Evolutionary conservation across 2,113 vertebrate genomes (phyloP), one percentile per base, ranked within the genome.

Genomic region (Anolis carolinensis): DNA sequence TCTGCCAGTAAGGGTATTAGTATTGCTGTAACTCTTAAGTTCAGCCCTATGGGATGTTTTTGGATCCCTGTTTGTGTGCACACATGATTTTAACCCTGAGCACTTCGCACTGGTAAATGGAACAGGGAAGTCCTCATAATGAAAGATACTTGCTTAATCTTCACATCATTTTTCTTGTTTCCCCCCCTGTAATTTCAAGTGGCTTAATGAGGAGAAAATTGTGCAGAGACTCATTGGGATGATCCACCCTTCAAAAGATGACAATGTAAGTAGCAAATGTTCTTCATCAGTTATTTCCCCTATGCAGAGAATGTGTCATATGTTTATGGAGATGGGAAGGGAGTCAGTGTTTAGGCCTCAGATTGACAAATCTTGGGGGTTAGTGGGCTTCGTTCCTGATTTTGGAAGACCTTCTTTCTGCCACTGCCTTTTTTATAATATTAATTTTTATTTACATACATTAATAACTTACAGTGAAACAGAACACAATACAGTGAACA

Each of bases 151-250:
- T 52, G 8, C 44, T 75, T 65, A 52, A 1, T 34, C 39, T 81
- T 23, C 30, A 8, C 39, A 18, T 65, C 10, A 16, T 20, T 73
- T 21, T 76, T 82, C n/a, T 74, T 87, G 9, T 3, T 1, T n/a
- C 25, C 8, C 44, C 14, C 23, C 13, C 48, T 7, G 25, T 48
- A 44, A 50, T 81, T 18, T 20, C 4, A 90, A 96, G 96, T 96
- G 96, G 96, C 95, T 96, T 73, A 96, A 96, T 0, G 95, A 96
- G 83, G 95, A 96, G 89, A 96, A 95, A 91, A 95, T 96, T 2
- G 89, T 96, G 30, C 95, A 96, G 91, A 91, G 95, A 65, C 94
- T 96, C 10, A 94, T 96, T 0, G 96, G 94, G 55, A 95, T 96
- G 93, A 96, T 96, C 86, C 95, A 96, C 83, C 93, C 95, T 0